These are phyloP conservation scores for Brachypteracias leptosomus DNA, from an alignment of 2,113 vertebrate genomes.

Conservation along the genomic window DNA sequence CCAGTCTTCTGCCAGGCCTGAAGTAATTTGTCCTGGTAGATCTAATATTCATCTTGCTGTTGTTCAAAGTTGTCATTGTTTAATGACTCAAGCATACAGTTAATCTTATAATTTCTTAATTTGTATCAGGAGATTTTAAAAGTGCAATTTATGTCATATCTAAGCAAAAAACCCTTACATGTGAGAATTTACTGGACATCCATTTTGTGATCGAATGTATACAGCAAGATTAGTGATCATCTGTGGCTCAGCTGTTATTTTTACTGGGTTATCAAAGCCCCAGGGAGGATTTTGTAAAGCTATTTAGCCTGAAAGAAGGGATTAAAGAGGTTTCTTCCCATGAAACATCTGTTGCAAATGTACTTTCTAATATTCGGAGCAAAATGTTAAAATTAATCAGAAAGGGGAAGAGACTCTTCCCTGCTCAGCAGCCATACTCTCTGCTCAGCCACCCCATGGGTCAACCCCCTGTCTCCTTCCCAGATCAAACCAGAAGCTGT, in stretches of 20 bases:
- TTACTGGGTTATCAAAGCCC: constrained; percentile 57
- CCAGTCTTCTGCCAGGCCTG: neutral
- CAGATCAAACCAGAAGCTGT: neutral
- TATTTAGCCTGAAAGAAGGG: constrained; percentile 63
- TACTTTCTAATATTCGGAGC: constrained; percentile 24
- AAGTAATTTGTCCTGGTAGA: neutral
- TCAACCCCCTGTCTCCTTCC: neutral
- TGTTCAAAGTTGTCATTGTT: neutral
- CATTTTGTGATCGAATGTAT: neutral
- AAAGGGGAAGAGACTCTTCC: neutral
- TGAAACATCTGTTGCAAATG: constrained; percentile 66
- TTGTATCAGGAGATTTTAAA: neutral
- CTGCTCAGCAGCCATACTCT: neutral
- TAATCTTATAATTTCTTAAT: neutral
- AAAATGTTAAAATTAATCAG: constrained; percentile 42
- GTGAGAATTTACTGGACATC: neutral
- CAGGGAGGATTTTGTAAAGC: constrained; percentile 65
- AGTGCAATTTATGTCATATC: neutral
- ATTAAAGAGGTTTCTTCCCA: constrained; percentile 61
- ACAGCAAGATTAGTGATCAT: constrained; percentile 53
- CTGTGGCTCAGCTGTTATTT: constrained; percentile 64
- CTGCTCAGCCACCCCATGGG: neutral
- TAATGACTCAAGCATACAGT: neutral
- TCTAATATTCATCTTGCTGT: neutral
- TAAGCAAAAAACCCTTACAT: neutral